Conservation (phyloP, 1,140 invertebrate genomes). For the Trichonephila inaurata region DNA sequence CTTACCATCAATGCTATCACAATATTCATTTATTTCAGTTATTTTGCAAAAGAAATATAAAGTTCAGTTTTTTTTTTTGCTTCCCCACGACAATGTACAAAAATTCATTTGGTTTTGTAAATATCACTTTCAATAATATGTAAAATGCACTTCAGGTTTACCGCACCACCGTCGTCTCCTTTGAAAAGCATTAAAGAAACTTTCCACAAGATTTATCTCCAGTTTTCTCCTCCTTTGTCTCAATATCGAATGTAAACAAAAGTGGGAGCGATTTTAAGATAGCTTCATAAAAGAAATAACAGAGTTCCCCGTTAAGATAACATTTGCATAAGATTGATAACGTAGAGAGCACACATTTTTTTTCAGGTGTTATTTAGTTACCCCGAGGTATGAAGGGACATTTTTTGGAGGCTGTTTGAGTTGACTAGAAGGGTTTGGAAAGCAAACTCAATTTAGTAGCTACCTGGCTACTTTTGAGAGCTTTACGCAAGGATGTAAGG, state of each 20-base stretch:
- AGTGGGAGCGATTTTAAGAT: background rate
- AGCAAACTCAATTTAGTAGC: background rate
- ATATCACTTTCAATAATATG: background rate
- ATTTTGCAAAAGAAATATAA: too few relatives aligned
- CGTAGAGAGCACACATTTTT: background rate
- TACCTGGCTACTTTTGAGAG: background rate
- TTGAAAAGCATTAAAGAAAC: background rate
- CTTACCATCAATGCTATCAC: too few relatives aligned
- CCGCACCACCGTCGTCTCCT: background rate
- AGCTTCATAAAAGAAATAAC: background rate
- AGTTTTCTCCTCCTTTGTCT: background rate
- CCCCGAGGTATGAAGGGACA: background rate
- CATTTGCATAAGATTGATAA: background rate
- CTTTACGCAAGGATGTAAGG: too few relatives aligned
- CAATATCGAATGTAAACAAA: slow-evolving; percentile 11
- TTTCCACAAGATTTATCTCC: background rate
- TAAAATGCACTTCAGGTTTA: background rate
- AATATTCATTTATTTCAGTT: too few relatives aligned
- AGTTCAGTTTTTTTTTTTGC: background rate
- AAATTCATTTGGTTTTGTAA: background rate
- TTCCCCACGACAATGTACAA: background rate
- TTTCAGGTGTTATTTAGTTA: background rate
- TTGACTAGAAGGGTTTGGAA: background rate
- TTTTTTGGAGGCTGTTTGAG: background rate
- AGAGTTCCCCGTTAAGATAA: background rate